Evolutionary conservation across 1,140 invertebrate genomes (phyloP), one percentile per base, ranked within the genome.

Genomic region (Dinothrombium tinctorium): DNA sequence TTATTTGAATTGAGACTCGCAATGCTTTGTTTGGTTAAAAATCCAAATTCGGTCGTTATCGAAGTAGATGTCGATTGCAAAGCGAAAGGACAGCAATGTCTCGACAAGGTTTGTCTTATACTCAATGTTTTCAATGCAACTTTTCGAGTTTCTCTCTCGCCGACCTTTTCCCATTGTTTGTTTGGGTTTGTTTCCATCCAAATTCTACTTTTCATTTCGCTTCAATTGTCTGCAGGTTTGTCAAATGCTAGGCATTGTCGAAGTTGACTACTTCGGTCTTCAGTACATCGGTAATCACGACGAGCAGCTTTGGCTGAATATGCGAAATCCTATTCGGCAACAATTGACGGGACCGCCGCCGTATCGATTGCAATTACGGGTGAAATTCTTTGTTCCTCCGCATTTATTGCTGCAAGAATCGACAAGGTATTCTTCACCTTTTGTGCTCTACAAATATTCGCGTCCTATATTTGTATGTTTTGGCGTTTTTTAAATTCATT

Each of bases 311-410:
- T 86, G 80, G 81, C 58, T 83, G 31, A 84, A 84, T 56, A 59
- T 83, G 47, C 62, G 80, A 41, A 84, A 86, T 59, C 71, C 73
- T 14, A 68, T 86, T 28, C 69, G 73, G 48, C 65, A 71, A 40
- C 74, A 79, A 51, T 63, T 77, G 55, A 55, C 63, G 36, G 63
- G 64, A n/a, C 56, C 62, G 8, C 55, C 65, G 49, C 67, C 69
- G 50, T 58, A 68, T 53, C 52, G 71, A 53, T 56, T 76, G 62
- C 53, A 63, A 61, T 48, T 72, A 58, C 52, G 76, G 62, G 69
- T 79, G 19, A 84, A 86, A 56, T 84, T 84, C 63, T 84, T 77
- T 75, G 78, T 86, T 28, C 76, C 77, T 2, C 80, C 80, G 9
- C 79, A 84, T 61, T 66, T 73, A 42, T 65, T 87, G 37, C 67